phyloP scores from a whole-genome alignment of 2,797 vertebrate genomes.

The Limnodromus scolopaceus region DNA sequence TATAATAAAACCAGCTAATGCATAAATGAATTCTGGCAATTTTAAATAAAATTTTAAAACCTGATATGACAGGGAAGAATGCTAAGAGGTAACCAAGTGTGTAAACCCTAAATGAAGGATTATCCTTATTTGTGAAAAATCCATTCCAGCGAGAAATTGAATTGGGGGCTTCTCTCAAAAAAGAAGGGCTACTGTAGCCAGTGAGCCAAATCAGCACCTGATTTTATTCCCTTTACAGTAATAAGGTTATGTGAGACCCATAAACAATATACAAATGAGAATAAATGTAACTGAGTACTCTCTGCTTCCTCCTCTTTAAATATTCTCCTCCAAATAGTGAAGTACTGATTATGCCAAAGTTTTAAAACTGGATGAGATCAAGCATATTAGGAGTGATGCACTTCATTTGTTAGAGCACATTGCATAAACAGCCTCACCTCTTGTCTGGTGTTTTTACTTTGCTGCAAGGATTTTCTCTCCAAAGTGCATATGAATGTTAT shows the following conservation, averaged over 20 bases:
- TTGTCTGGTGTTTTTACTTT: neutral
- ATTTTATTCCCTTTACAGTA: conserved; percentile 29
- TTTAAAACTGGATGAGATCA: neutral
- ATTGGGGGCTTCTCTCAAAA: conserved; percentile 13
- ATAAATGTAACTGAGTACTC: neutral
- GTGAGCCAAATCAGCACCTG: conserved; percentile 24
- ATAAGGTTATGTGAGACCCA: neutral
- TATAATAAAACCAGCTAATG: conserved; percentile 45
- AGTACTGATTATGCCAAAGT: neutral
- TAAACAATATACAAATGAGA: neutral
- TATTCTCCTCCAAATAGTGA: neutral
- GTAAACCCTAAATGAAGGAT: conserved; percentile 64
- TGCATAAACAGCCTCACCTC: neutral
- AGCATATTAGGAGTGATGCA: neutral
- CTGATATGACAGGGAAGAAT: conserved; percentile 43
- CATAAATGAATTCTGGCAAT: conserved; percentile 62
- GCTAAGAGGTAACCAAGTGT: conserved; percentile 60
- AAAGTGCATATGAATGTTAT: neutral
- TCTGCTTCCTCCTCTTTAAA: neutral
- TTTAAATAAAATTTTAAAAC: conserved; percentile 61
- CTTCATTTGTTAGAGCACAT: neutral
- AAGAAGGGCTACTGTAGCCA: neutral
- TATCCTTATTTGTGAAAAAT: conserved; percentile 63
- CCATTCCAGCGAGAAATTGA: conserved; percentile 66
- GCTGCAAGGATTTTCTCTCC: neutral